phyloP scores from a whole-genome alignment of 2,113 vertebrate species.

The Pandion haliaetus region DNA sequence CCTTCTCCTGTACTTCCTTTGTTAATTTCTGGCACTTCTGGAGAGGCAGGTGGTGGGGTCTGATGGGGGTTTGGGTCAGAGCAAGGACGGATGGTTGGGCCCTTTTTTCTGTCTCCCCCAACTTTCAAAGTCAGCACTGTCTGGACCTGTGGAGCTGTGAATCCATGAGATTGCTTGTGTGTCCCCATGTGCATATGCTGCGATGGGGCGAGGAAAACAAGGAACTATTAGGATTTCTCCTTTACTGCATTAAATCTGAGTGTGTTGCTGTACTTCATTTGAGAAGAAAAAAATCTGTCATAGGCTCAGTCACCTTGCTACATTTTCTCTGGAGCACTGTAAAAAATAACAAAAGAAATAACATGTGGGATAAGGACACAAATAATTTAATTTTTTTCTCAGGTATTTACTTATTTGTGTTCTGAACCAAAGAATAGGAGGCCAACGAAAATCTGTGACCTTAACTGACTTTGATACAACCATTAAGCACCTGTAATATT shows the following conservation, averaged over 20 bases:
- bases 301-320: neutral
- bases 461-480: neutral
- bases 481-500: neutral
- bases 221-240: neutral
- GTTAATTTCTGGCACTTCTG: neutral
- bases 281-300: neutral
- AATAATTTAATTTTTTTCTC: neutral
- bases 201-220: neutral
- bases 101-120: neutral
- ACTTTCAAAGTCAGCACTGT: neutral
- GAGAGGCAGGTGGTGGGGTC: neutral
- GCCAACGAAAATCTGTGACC: neutral
- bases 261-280: neutral
- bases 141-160: neutral
- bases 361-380: neutral
- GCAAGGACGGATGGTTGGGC: neutral
- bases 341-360: neutral
- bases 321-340: neutral
- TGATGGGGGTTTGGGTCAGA: neutral
- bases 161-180: neutral
- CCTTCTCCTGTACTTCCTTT: neutral
- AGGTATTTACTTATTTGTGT: neutral
- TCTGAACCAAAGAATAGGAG: neutral
- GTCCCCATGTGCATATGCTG: fast-evolving
- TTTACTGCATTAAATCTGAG: neutral